These are phyloP conservation scores for Amphipoea lucens DNA, from an alignment of 2,888 invertebrate species.

Conservation along the genomic window DNA sequence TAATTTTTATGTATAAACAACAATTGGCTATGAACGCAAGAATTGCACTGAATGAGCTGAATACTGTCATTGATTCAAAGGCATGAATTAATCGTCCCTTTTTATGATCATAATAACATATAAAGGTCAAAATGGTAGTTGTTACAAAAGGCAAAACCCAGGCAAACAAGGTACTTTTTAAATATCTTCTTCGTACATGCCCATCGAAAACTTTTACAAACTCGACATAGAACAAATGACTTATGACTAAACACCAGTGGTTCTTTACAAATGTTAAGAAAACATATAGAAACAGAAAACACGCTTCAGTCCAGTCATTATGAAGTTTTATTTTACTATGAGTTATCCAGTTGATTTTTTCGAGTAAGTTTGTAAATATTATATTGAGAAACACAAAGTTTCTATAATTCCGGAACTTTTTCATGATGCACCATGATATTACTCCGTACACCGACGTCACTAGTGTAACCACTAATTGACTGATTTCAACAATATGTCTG, in stretches of 20 bases:
- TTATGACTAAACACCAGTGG: slow-evolving; percentile 6
- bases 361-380: slow-evolving; percentile 1
- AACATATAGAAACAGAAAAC: not conserved
- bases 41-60: not conserved
- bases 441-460: too few species aligned
- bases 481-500: too few species aligned
- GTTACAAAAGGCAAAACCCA: not conserved
- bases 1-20: slow-evolving; percentile 11
- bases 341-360: too few species aligned
- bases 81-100: not conserved
- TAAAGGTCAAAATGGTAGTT: not conserved
- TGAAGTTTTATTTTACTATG: not conserved
- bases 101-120: not conserved
- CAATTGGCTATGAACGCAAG: slow-evolving; percentile 1
- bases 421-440: too few species aligned
- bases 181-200: not conserved
- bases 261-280: not conserved
- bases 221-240: slow-evolving; percentile 15
- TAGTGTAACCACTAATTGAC: too few species aligned
- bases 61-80: not conserved
- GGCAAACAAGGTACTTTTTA: not conserved
- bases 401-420: too few species aligned
- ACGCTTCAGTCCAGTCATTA: not conserved
- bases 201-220: not conserved
- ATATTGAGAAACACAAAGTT: too few species aligned